Evolutionary conservation across 2,797 vertebrate genomes (phyloP).

Genomic region (Hafferia zeledoni): DNA sequence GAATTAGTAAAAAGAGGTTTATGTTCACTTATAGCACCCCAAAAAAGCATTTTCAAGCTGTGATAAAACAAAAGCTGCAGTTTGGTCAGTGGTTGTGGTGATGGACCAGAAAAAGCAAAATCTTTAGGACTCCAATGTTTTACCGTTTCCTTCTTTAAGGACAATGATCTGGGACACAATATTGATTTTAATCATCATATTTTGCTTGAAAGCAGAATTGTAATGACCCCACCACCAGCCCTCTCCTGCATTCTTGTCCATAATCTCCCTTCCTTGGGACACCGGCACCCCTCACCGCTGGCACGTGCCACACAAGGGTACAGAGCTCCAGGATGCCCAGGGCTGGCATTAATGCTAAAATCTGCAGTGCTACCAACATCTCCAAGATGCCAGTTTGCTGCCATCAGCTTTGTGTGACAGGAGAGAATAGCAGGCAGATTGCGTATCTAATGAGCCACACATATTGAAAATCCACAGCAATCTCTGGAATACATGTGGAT

Average conservation of each 20-base stretch:
- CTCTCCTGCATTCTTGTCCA: neutral
- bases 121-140: neutral
- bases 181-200: neutral
- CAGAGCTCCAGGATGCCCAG: constrained; percentile 63
- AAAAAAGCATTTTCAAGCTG: neutral
- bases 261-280: neutral
- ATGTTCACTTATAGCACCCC: neutral
- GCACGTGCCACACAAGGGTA: neutral
- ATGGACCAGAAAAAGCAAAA: neutral
- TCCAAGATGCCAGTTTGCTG: constrained; percentile 72
- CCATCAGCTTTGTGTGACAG: constrained; percentile 69
- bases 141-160: neutral
- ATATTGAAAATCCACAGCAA: constrained; percentile 57
- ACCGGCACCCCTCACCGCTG: neutral
- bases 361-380: constrained; percentile 67
- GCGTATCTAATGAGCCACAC: constrained; percentile 64
- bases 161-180: neutral
- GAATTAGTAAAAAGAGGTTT: neutral
- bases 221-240: neutral
- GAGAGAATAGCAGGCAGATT: constrained; percentile 66
- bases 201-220: neutral
- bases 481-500: constrained; percentile 65
- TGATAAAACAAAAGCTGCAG: constrained; percentile 9
- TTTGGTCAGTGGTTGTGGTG: neutral
- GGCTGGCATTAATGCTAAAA: constrained; percentile 71